phyloP scores from a whole-genome alignment of 2,113 vertebrate genomes.

The Heterocephalus glaber region DNA sequence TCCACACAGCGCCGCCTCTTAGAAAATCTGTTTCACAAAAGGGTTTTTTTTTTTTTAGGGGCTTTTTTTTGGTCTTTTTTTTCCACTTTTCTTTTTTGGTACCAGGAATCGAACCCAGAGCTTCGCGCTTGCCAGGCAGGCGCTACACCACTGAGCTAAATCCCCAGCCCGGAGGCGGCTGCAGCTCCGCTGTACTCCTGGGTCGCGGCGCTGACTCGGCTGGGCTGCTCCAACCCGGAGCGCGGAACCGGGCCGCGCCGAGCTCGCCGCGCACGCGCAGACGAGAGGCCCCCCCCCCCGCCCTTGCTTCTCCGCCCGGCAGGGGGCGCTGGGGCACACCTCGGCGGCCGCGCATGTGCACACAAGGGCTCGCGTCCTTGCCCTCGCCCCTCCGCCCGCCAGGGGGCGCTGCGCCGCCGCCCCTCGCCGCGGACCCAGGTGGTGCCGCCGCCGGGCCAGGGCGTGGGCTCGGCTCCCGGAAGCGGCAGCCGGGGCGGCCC shows the following conservation, averaged over 20 bases:
- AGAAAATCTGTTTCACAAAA: neutral
- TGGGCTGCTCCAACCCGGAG: fast-evolving
- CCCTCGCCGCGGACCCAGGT: neutral
- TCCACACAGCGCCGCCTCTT: neutral
- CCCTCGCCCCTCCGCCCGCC: neutral
- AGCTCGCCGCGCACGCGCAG: constrained; percentile 11
- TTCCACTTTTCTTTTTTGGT: neutral
- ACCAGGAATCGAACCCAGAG: neutral
- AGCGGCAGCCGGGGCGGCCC: constrained; percentile 48
- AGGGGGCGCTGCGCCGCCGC: constrained; percentile 58
- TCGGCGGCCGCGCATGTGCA: neutral
- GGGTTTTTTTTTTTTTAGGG: neutral
- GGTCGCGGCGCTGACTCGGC: neutral
- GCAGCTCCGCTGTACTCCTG: neutral
- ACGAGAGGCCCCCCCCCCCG: neutral
- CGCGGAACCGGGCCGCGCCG: fast-evolving
- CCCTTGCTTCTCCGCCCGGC: neutral
- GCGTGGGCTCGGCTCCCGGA: constrained; percentile 77
- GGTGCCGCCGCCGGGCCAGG: constrained; percentile 68
- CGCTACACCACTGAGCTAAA: neutral
- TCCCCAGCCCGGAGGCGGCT: neutral
- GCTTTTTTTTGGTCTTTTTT: neutral
- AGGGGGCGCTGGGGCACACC: constrained; percentile 51
- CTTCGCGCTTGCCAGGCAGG: neutral
- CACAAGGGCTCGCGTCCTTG: neutral